Percentiles rank a stretch among this genome's conserved stretches.
phyloP scores from a whole-genome alignment of 2,113 vertebrate species.

The Macrotis lagotis region DNA sequence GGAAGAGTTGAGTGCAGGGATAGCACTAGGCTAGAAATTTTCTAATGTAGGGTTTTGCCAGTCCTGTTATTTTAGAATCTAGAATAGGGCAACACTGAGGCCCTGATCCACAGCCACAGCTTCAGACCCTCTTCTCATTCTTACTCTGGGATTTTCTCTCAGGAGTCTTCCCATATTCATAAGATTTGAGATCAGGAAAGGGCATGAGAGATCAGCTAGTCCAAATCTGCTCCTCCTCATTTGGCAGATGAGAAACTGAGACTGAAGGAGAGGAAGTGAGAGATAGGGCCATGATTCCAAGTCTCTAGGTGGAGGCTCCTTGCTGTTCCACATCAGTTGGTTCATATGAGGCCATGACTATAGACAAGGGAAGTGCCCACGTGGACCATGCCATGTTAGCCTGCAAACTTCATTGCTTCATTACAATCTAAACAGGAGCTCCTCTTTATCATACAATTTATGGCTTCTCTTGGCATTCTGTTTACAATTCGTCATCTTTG shows the following conservation, averaged over 20 bases:
- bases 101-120: background rate
- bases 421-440: constrained; percentile 30
- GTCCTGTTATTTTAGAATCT: too few species aligned
- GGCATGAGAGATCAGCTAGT: background rate
- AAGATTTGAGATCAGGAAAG: background rate
- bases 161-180: background rate
- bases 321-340: background rate
- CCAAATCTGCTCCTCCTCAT: background rate
- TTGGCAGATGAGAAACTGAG: background rate
- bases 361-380: background rate
- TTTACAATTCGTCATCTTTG: constrained; percentile 42
- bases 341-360: rapidly evolving
- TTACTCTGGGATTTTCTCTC: background rate
- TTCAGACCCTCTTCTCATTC: background rate
- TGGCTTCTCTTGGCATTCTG: background rate
- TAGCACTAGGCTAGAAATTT: too few species aligned
- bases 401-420: constrained; percentile 2
- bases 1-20: background rate
- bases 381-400: background rate
- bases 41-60: too few species aligned
- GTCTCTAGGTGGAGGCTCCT: background rate
- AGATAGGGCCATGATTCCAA: background rate
- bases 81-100: background rate
- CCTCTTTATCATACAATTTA: constrained; percentile 3
- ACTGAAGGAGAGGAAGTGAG: background rate